Evolutionary conservation across 2,797 vertebrate species (phyloP).

Genomic region (Callimico goeldii): DNA sequence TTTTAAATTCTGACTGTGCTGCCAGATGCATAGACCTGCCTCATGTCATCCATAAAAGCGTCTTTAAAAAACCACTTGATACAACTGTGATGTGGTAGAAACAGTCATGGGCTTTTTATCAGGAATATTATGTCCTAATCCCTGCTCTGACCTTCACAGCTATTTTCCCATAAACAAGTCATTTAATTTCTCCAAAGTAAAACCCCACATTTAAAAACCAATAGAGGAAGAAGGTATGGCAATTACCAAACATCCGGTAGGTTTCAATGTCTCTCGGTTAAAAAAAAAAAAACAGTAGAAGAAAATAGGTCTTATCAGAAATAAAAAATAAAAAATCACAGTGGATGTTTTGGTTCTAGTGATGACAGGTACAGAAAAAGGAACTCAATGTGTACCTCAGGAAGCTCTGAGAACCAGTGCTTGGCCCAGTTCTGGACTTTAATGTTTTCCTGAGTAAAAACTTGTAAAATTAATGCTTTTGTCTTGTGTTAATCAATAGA

Average conservation of each 20-base stretch:
- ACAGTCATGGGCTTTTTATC: background rate
- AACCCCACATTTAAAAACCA: background rate
- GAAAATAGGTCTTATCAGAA: background rate
- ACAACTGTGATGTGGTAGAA: accelerated
- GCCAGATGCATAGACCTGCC: background rate
- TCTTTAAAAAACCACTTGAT: background rate
- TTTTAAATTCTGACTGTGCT: background rate
- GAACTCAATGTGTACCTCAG: background rate
- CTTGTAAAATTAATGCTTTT: accelerated
- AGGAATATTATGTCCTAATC: accelerated
- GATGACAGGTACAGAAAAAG: background rate
- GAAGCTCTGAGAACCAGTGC: background rate
- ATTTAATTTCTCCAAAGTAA: background rate
- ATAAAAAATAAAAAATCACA: background rate
- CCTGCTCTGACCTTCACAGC: background rate
- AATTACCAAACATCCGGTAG: too few relatives aligned
- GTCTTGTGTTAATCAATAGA: background rate
- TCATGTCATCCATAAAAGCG: accelerated
- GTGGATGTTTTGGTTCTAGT: background rate
- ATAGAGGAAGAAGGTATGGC: background rate
- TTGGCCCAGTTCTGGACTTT: background rate
- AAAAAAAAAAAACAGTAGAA: background rate
- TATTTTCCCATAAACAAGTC: background rate
- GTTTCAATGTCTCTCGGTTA: background rate
- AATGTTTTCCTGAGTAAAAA: background rate